phyloP scores from a whole-genome alignment of 1,140 invertebrate genomes.

The Tribolium castaneum region DNA sequence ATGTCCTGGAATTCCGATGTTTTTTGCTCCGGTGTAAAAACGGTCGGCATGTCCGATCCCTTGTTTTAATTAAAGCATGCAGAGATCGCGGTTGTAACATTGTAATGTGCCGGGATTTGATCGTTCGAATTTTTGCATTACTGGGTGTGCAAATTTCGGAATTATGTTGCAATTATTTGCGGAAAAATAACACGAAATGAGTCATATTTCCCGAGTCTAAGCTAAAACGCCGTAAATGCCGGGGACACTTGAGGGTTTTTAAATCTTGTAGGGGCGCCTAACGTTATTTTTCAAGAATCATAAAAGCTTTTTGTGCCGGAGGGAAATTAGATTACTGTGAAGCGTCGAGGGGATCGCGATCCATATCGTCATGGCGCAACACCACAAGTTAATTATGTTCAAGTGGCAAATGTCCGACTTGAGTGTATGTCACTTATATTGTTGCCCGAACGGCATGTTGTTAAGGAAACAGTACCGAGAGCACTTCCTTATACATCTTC shows the following conservation, averaged over 20 bases:
- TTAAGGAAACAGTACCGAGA: conserved; percentile 31
- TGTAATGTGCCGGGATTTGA: conserved; percentile 11
- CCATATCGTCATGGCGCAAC: conserved; percentile 26
- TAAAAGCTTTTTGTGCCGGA: conserved; percentile 48
- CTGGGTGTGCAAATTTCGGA: neutral
- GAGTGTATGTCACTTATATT: conserved; percentile 38
- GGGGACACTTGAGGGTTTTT: conserved; percentile 51
- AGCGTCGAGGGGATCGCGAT: conserved; percentile 14
- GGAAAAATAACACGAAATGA: neutral
- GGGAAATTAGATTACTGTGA: conserved; percentile 49
- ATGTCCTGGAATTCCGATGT: too few relatives aligned
- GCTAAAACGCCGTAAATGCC: conserved; percentile 52
- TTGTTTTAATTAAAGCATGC: conserved; percentile 13
- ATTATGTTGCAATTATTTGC: too few relatives aligned
- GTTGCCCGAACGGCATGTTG: conserved; percentile 35
- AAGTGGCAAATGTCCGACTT: conserved; percentile 38
- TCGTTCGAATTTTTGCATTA: neutral
- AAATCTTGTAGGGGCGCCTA: conserved; percentile 46
- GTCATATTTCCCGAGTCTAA: conserved; percentile 49
- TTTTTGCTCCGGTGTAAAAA: too few relatives aligned
- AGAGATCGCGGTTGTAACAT: conserved; percentile 6
- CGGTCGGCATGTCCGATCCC: neutral
- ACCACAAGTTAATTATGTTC: conserved; percentile 40
- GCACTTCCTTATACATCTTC: conserved; percentile 33
- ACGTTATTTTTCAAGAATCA: conserved; percentile 46